Base-by-base conservation (phyloP, 2,888 invertebrate genomes). In the Meloe dianella region DNA sequence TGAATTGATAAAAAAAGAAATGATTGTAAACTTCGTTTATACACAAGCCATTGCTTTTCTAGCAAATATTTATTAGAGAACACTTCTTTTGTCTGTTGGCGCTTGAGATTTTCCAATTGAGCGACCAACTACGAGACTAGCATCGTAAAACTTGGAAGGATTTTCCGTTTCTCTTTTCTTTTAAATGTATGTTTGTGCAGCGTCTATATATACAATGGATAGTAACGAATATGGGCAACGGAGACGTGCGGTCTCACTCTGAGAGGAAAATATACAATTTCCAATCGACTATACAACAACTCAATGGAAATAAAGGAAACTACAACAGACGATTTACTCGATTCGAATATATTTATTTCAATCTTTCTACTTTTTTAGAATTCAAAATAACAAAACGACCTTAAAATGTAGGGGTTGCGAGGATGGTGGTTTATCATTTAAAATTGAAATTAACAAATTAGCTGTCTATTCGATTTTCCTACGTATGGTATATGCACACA, bases 381-480 rank as follows among this genome's bases (percentile, higher is more conserved):
- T 32, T 32, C n/a, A 7, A 32, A 32, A 7, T 32, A 32, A 32
- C 32, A 9, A 32, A 32, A 32, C 35, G 14, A 35, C 14, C 12
- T 35, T 41, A 41, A 38, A 41, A n/a, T 41, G 9, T 8, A 20
- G 20, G 47, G 47, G 20, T 20, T 20, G 4, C 10, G 20, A 20
- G 20, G 1, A 41, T 17, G 41, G 17, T 10, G 47, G 24, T 24
- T 54, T 24, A 54, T 24, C 14, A 54, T 22, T 24, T 22, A 54
- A 57, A 64, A 69, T 69, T 57, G 62, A 62, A 66, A 66, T 73
- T 74, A 76, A 76, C 75, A 77, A 76, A 78, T 78, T 78, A 75
- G 74, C 77, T 69, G 76, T 77, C 74, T 75, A 75, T 73, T 72
- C 73, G 72, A 77, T 75, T 77, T 77, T 77, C 77, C 76, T 75